These are phyloP conservation scores for Drosophila setifemur DNA, from an alignment of 1,140 invertebrate species.

Conservation along the genomic window DNA sequence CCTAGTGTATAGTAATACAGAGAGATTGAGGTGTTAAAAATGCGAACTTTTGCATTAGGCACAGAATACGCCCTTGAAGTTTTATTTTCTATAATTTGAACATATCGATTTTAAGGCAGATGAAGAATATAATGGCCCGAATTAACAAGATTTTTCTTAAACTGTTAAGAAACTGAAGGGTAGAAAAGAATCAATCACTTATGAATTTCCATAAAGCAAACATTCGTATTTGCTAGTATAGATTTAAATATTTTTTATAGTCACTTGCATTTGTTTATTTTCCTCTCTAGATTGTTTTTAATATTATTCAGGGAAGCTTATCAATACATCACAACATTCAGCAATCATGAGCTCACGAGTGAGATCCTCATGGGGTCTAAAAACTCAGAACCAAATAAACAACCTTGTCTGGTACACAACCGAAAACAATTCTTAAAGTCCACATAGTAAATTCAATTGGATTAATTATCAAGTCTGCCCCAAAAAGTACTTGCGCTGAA, in stretches of 20 bases:
- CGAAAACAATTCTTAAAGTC: constrained; percentile 20
- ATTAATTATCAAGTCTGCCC: constrained; percentile 32
- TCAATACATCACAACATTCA: constrained; percentile 19
- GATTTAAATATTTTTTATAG: neutral
- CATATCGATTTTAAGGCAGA: no score
- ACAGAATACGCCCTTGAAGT: no score
- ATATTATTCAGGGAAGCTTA: constrained; percentile 8
- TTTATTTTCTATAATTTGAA: no score
- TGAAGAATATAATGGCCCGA: no score
- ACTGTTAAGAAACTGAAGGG: no score
- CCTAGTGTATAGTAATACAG: constrained; percentile 85
- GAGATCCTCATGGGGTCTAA: constrained; percentile 16
- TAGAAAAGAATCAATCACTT: no score
- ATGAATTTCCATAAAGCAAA: no score
- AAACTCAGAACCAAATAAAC: constrained; percentile 1
- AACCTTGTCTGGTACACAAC: constrained; percentile 8
- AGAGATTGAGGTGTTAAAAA: no score
- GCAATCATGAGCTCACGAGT: constrained; percentile 32
- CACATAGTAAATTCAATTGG: constrained; percentile 43
- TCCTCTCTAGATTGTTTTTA: constrained; percentile 6
- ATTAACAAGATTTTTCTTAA: no score
- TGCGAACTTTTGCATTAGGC: no score
- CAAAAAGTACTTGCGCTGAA: constrained; percentile 18
- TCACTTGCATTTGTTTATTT: neutral
- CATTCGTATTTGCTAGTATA: no score